Percentiles rank a stretch among this genome's conserved stretches.
Evolutionary conservation across 2,888 invertebrate species (phyloP).

Genomic region (Perithous albicinctus): DNA sequence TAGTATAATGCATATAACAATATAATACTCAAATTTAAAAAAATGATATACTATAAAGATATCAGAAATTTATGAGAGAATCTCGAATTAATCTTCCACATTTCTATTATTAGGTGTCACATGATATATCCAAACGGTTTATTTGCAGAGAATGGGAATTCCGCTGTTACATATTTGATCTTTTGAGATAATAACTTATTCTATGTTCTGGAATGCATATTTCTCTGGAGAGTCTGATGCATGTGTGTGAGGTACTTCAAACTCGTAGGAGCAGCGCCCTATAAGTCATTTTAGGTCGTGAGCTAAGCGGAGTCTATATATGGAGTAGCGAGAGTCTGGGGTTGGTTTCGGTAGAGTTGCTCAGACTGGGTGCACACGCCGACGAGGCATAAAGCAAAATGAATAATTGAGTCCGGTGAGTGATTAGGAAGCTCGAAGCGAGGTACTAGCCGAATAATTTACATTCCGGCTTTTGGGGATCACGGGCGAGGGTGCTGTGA

Average conservation of each 20-base stretch:
- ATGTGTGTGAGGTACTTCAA: neutral
- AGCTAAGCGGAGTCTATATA: neutral
- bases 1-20: too few species aligned
- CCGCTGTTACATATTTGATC: neutral
- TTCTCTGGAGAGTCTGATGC: neutral
- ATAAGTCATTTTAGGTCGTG: constrained; percentile 15
- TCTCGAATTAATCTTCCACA: too few species aligned
- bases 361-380: constrained; percentile 20
- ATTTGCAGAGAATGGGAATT: neutral
- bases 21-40: too few species aligned
- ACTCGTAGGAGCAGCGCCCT: neutral
- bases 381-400: constrained; percentile 70
- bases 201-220: neutral
- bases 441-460: constrained; percentile 77
- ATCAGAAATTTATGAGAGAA: neutral
- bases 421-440: constrained; percentile 77
- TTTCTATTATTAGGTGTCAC: neutral
- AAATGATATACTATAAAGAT: neutral
- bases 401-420: constrained; percentile 78
- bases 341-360: neutral
- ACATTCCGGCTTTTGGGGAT: constrained; percentile 70
- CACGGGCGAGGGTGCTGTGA: neutral
- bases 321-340: neutral
- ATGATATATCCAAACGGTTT: neutral
- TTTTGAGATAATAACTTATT: neutral